Base-by-base conservation (phyloP, 2,888 invertebrate genomes). In the Campoplex nolae region DNA sequence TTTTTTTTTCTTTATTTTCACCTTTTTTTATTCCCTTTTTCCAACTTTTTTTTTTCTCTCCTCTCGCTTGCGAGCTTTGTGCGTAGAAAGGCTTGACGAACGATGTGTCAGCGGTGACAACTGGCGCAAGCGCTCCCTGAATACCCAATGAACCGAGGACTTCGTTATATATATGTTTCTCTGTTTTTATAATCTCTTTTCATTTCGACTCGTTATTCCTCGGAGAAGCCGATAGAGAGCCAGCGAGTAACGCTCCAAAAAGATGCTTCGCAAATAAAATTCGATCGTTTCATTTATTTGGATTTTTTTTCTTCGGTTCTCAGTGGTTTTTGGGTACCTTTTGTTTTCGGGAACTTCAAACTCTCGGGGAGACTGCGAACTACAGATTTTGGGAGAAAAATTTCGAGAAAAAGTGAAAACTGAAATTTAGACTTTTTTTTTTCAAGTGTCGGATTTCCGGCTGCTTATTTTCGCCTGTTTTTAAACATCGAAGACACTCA, bases 61-160 rank as follows among this genome's bases (percentile, higher is more conserved):
- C 68, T 62, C 74, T 71, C 76, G 45, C 68, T 45, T 18, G 48
- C 23, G 78, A 92, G 91, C 92, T 93, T 93, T 93, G 92, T 92
- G 91, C 90, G 93, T 91, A 92, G 93, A 93, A 91, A 92, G 92
- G 90, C 92, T 93, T 94, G 94, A 94, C 94, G 92, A 93, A 94
- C 94, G 94, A 94, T 93, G 94, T 94, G 94, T 94, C 94, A 94
- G 93, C 93, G 90, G 92, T 94, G 94, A 94, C 94, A 94, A 94
- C 94, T 94, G 93, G 94, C 93, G 93, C 94, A 94, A 92, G 94
- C 93, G 93, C 92, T 91, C 88, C 91, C 94, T 93, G 94, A 94
- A 94, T 94, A 93, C 94, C 88, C 92, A 94, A 94, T 94, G 93
- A 93, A 91, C 90, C 90, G 83, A 88, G 88, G 35, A 35, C 73